These are phyloP conservation scores for Parapsyche elsis DNA, from an alignment of 1,140 invertebrate genomes.

Conservation along the genomic window DNA sequence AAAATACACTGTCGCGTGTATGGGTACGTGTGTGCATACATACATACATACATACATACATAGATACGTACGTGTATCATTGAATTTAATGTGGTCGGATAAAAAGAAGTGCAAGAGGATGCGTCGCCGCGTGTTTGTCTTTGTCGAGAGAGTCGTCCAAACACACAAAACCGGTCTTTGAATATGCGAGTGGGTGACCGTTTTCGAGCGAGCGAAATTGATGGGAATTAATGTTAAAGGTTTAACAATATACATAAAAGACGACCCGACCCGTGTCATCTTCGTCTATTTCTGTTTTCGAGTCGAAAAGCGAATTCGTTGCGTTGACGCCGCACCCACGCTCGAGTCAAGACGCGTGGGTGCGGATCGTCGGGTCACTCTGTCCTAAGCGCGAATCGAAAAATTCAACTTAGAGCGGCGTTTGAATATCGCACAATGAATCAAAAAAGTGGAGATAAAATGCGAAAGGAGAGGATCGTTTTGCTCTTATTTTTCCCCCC, in stretches of 20 bases:
- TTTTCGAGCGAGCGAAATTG: background rate
- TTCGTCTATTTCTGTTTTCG: background rate
- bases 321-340: constrained; percentile 1
- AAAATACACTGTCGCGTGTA: no score
- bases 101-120: background rate
- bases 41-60: background rate
- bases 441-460: constrained; percentile 15
- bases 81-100: background rate
- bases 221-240: background rate
- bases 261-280: constrained; percentile 3
- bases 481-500: background rate
- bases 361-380: background rate
- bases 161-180: background rate
- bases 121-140: background rate
- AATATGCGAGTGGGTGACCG: background rate
- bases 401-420: no score
- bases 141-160: background rate
- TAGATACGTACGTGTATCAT: background rate
- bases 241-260: background rate
- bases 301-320: constrained; percentile 6
- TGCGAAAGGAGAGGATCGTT: background rate
- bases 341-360: background rate
- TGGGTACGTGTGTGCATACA: background rate
- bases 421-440: constrained; percentile 14
- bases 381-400: background rate